Evolutionary conservation across 2,888 invertebrate genomes (phyloP).

Genomic region (Celastrina argiolus): DNA sequence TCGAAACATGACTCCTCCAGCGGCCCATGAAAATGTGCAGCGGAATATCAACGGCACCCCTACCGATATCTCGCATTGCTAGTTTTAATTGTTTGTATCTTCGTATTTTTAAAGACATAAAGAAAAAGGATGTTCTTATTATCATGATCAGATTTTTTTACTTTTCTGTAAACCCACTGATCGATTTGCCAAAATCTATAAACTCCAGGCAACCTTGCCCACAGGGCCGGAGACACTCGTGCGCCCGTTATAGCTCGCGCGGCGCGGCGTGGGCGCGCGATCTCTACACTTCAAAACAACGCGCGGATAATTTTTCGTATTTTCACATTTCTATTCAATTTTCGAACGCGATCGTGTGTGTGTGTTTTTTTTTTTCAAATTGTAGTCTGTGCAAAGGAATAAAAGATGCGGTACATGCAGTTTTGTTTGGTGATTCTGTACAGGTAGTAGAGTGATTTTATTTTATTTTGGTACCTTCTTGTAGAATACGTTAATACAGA

Average conservation of each 20-base stretch:
- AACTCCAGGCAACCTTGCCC: constrained; percentile 68
- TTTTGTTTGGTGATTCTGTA: constrained; percentile 60
- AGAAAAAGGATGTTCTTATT: no score
- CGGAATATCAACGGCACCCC: no score
- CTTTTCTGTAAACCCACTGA: no score
- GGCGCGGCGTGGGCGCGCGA: constrained; percentile 64
- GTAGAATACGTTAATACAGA: no score
- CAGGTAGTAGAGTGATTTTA: constrained; percentile 54
- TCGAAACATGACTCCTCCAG: no score
- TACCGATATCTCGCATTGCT: no score
- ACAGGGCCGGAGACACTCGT: constrained; percentile 64
- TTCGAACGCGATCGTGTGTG: constrained; percentile 33
- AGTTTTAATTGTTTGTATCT: no score
- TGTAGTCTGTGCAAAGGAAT: constrained; percentile 34
- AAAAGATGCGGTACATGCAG: constrained; percentile 61
- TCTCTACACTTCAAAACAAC: constrained; percentile 69
- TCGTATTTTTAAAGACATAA: no score
- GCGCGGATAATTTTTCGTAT: constrained; percentile 52
- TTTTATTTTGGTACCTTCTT: background rate
- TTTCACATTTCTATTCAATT: constrained; percentile 52
- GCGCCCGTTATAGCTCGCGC: constrained; percentile 63
- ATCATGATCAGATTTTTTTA: no score
- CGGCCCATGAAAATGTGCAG: no score
- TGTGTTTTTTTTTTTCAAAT: constrained; percentile 26
- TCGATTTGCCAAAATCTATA: constrained; percentile 18